Conservation (phyloP, 2,113 vertebrate genomes). For the Triplophysa rosa region DNA sequence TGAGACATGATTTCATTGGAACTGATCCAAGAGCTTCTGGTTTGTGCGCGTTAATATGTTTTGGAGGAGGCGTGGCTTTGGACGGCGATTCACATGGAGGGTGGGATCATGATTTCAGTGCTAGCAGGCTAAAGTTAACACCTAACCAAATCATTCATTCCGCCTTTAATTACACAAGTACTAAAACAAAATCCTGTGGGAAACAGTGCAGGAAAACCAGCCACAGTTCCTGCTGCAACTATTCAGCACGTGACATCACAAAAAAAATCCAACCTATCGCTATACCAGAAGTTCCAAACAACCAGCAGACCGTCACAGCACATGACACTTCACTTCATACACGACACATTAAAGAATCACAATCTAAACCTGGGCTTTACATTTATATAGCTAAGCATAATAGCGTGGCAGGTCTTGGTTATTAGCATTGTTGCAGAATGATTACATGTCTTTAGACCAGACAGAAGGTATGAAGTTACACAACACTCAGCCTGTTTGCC, state of each 20-base stretch:
- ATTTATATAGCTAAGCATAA: neutral
- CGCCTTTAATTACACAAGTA: too few species aligned
- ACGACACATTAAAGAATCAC: neutral
- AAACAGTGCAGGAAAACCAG: neutral
- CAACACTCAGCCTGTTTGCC: neutral
- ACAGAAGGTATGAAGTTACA: neutral
- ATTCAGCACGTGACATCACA: neutral
- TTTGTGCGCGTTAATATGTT: too few species aligned
- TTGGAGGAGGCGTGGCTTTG: too few species aligned
- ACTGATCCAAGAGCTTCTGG: too few species aligned
- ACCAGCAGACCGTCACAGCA: conserved; percentile 9
- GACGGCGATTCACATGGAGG: too few species aligned
- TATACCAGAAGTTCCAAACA: conserved; percentile 8
- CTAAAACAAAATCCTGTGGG: too few species aligned
- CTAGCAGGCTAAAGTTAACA: too few species aligned
- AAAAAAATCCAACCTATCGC: neutral
- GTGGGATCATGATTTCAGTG: too few species aligned
- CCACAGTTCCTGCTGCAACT: neutral
- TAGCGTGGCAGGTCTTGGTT: neutral
- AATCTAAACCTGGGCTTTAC: neutral
- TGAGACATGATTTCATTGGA: too few species aligned
- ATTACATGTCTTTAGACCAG: neutral
- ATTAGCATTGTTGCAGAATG: neutral
- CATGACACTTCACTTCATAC: neutral
- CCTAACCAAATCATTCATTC: too few species aligned